Base-by-base conservation (phyloP, 2,888 invertebrate genomes). In the Salticus scenicus region DNA sequence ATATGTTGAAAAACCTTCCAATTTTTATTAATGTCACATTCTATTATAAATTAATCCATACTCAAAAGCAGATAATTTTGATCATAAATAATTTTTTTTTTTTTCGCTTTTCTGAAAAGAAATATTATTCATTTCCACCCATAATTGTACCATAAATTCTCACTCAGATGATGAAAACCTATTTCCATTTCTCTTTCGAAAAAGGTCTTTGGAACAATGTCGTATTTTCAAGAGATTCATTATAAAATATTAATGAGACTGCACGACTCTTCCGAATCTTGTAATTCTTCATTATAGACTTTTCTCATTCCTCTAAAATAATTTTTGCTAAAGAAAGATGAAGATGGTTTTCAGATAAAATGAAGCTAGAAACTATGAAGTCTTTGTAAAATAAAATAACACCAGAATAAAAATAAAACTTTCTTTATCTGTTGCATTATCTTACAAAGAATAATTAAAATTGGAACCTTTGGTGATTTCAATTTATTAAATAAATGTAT, bases 211-310 rank as follows among this genome's bases (percentile, higher is more conserved):
- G 24, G 57, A 24, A 57, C 24, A 57, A 57, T 57, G 57, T 5
- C 24, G 24, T 24, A 7, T 57, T 24, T 57, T 57, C 24, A 24
- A 24, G 2, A 24, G 20, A 20, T 24, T 57, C 57, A 57, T 57
- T 57, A 57, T 57, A 57, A 57, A 57, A 24, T 57, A 57, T 57
- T 57, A 57, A 57, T 57, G 57, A 57, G 42, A 14, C 42, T 47
- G 17, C 17, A 47, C 17, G 42, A 24, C 57, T 57, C 24, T 24
- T 20, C 57, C 57, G 20, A 24, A 57, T 57, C 57, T 24, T 24
- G 57, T 57, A 57, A 57, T 57, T 57, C 24, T 24, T 57, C 57
- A 57, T 57, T 57, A 57, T 24, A 5, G 12, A 5, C 57, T 57
- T 57, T 57, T 24, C 24, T 57, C 57, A 24, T 24, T 24, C 12